Conservation (phyloP, 2,888 invertebrate species). For the Tipula helvola region DNA sequence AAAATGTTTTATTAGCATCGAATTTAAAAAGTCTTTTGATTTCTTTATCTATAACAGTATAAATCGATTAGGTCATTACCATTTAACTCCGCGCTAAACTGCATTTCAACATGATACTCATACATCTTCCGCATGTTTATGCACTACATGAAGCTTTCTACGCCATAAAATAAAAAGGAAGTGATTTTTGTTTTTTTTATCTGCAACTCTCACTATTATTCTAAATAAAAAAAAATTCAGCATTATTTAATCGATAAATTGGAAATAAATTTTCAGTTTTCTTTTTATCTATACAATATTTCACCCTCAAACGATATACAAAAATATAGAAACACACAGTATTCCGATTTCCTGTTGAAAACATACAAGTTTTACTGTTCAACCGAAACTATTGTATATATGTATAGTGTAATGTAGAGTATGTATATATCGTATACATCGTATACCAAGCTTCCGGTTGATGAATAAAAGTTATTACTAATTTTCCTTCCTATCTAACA, state of each 20-base stretch:
- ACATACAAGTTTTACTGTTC: background rate
- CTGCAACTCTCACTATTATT: background rate
- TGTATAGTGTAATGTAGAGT: background rate
- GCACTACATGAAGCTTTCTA: background rate
- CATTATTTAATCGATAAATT: background rate
- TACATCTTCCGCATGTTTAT: background rate
- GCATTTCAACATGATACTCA: background rate
- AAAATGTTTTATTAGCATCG: no score
- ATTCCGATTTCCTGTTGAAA: background rate
- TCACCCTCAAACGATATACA: background rate
- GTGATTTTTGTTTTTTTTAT: background rate
- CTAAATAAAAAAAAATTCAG: background rate
- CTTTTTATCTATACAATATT: background rate
- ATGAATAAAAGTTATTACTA: constrained; percentile 4
- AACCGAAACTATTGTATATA: background rate
- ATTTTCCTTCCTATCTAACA: background rate
- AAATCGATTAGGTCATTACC: no score
- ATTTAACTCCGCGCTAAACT: no score
- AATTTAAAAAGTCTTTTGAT: no score
- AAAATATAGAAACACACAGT: background rate
- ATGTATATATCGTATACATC: no score
- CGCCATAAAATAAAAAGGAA: background rate
- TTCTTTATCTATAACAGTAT: no score
- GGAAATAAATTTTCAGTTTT: background rate
- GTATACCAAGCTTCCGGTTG: background rate